A percentile compares a stretch with the other conserved stretches of the same genome.
Conservation (phyloP, 2,113 vertebrate species). For the Gobiocypris rarus region DNA sequence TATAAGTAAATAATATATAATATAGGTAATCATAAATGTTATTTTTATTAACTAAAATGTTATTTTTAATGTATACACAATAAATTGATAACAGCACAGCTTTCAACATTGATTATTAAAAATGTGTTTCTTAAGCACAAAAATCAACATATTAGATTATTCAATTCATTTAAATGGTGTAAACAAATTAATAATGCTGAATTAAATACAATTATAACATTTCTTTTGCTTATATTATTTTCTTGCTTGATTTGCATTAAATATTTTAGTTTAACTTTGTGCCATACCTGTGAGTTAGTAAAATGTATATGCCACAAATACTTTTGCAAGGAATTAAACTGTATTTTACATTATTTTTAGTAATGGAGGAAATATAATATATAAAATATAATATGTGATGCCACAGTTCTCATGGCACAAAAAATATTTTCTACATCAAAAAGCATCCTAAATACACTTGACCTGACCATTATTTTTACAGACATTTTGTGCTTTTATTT, state of each 20-base stretch:
- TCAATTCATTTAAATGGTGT: not conserved
- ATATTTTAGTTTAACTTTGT: not conserved
- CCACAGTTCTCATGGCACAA: too few species aligned
- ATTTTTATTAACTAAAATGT: too few species aligned
- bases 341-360: not conserved
- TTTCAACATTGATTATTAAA: not conserved
- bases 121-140: not conserved
- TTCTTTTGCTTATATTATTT: too few species aligned
- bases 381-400: too few species aligned
- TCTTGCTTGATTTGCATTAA: too few species aligned
- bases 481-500: constrained; percentile 11
- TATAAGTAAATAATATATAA: too few species aligned
- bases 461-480: not conserved
- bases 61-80: too few species aligned
- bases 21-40: too few species aligned
- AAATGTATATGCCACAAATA: not conserved
- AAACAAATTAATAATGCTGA: not conserved
- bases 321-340: not conserved
- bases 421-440: not conserved
- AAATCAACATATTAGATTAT: not conserved
- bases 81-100: too few species aligned
- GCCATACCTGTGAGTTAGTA: not conserved
- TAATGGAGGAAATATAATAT: not conserved
- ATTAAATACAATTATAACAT: too few species aligned
- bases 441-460: not conserved